Conservation (phyloP, 2,797 vertebrate genomes). For the Rhinella marina region DNA sequence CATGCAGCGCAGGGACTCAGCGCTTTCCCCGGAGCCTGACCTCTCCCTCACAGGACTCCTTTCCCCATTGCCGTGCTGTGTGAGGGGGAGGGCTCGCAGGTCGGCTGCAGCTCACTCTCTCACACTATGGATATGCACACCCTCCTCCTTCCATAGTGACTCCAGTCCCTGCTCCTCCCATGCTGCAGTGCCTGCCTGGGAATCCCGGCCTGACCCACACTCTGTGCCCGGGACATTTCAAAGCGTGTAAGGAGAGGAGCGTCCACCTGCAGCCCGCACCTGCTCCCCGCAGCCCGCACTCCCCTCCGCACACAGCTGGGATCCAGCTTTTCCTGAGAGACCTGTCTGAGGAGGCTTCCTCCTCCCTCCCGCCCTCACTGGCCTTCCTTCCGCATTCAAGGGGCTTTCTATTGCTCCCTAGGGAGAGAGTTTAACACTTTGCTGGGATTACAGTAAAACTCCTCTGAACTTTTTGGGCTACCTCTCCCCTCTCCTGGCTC, state of each 20-base stretch:
- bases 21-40: too few relatives aligned
- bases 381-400: constrained; percentile 50
- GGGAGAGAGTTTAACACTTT: constrained; percentile 6
- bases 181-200: constrained; percentile 60
- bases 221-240: constrained; percentile 45
- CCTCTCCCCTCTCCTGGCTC: neutral
- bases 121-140: neutral
- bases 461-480: neutral
- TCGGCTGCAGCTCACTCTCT: neutral
- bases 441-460: constrained; percentile 31
- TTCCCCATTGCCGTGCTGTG: neutral
- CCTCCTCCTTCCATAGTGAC: constrained; percentile 43
- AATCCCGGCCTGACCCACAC: constrained; percentile 55
- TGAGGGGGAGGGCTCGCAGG: constrained; percentile 1
- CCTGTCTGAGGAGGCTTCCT: constrained; percentile 41
- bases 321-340: constrained; percentile 19
- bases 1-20: neutral
- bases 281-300: neutral
- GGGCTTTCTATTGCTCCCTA: neutral
- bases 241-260: neutral
- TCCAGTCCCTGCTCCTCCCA: constrained; percentile 42
- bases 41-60: neutral
- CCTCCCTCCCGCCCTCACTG: constrained; percentile 23
- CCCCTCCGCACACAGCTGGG: neutral
- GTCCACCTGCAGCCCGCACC: neutral